Base-by-base conservation (phyloP, 2,797 vertebrate genomes). In the Muscicapa striata region DNA sequence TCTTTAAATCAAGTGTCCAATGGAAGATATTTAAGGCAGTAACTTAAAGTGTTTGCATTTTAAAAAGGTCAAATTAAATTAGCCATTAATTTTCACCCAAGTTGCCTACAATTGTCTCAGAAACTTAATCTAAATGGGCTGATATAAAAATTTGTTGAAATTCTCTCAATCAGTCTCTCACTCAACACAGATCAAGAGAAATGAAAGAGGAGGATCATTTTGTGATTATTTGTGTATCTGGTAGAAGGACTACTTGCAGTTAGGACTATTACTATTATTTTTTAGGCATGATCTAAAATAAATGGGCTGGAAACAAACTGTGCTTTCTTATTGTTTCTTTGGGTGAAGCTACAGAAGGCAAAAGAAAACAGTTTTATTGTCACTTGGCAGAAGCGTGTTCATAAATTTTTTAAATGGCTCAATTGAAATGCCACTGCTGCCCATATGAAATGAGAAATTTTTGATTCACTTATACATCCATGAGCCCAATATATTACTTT, bases 21-120 rank as follows among this genome's bases (percentile, higher is more conserved):
- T 24, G n/a, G 14, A 70, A 77, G 46, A 40, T 74, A 62, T 54
- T 87, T 82, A 86, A 74, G 58, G 17, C 26, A 68, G 21, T 75
- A 83, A 48, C 68, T 77, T 79, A 61, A 1, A n/a, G 27, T 38
- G 24, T 18, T 73, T 75, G 36, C 38, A 74, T 93, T 94, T 85
- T 81, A 1, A 88, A 94, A 95, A 87, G 69, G 80, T 90, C 58
- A 90, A 54, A 86, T 72, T 88, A 84, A 93, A 84, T 94, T 85
- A 93, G 61, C 54, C 19, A 52, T 84, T 92, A 45, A 64, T 86
- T 93, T 95, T 79, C 1, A 0, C 9, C 11, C 5, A 3, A 21
- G 4, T 58, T 74, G n/a, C 58, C 45, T 52, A 67, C 9, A 86
- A 30, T 75, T 69, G 30, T 29, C 38, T 84, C 49, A 15, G 52